phyloP scores from a whole-genome alignment of 1,140 invertebrate species.

The Drosophila ananassae region DNA sequence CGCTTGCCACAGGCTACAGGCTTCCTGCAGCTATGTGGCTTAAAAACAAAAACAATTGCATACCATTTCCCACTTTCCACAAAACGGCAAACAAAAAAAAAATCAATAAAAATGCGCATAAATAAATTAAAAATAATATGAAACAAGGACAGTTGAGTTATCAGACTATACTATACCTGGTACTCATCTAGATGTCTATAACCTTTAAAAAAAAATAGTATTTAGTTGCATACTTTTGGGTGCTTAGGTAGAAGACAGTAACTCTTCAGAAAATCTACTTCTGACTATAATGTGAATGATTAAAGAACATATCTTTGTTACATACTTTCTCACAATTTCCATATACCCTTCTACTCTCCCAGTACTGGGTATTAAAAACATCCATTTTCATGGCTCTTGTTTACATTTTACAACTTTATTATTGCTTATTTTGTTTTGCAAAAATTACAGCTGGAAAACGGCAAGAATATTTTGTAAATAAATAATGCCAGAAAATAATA shows the following conservation, averaged over 20 bases:
- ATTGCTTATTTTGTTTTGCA: background rate
- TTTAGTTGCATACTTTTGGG: too few relatives aligned
- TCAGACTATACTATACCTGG: too few relatives aligned
- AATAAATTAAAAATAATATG: conserved; percentile 44
- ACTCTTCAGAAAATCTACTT: too few relatives aligned
- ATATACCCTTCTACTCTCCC: too few relatives aligned
- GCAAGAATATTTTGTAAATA: conserved; percentile 17
- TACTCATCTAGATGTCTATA: too few relatives aligned
- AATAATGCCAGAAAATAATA: conserved; percentile 26
- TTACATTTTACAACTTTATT: conserved; percentile 42
- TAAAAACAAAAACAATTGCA: conserved; percentile 22
- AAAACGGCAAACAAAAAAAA: background rate
- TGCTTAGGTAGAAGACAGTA: too few relatives aligned
- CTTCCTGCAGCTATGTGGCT: conserved; percentile 1
- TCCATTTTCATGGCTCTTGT: conserved; percentile 11
- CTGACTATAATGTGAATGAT: too few relatives aligned
- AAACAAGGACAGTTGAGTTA: too few relatives aligned
- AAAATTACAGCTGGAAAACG: conserved; percentile 20
- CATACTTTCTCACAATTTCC: too few relatives aligned
- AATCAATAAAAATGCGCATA: conserved; percentile 26
- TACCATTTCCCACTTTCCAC: background rate
- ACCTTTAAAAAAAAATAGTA: too few relatives aligned
- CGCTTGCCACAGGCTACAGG: background rate
- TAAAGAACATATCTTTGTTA: too few relatives aligned
- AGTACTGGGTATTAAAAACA: conserved; percentile 11